Base-by-base conservation (phyloP, 2,888 invertebrate species). In the Plebejus anna region DNA sequence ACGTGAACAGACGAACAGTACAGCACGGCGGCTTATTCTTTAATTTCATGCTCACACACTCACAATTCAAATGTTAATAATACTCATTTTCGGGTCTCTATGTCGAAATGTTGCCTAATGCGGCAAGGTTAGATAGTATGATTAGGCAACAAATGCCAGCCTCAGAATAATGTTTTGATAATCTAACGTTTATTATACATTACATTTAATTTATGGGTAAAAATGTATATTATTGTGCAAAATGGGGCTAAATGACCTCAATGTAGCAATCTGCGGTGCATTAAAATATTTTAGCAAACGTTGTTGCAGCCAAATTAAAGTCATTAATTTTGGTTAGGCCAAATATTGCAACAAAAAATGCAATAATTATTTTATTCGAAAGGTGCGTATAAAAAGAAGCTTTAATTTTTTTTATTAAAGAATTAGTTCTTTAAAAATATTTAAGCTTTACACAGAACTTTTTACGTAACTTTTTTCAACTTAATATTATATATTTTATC, bases 21-120 rank as follows among this genome's bases (percentile, higher is more conserved):
- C 38, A n/a, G 9, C 22, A 71, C 9, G 42, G 6, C 28, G 28
- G 28, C 32, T 66, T 32, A n/a, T 51, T 55, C 13, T 73, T 73
- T 28, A 5, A 13, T 32, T 28, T 55, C 28, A 13, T 28, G 73
- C 32, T 73, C 32, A 55, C 47, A 55, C 73, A 73, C 73, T 55
- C 51, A 73, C 73, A 73, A 73, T 55, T 55, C 16, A 72, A 47
- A 77, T 75, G 57, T 71, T 76, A 73, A 73, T 75, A 75, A 61
- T 76, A 76, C 59, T 80, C 77, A 82, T 81, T 82, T 81, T 82
- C 79, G 81, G 82, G 81, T 82, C 82, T 82, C 82, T 80, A 81
- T 83, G 82, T 84, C 81, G 80, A 82, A 83, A 80, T 79, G 81
- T 89, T 90, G 88, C 87, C 82, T 83, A 88, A 90, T 85, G 80